phyloP scores from a whole-genome alignment of 2,888 invertebrate species.

The Spodoptera exigua region DNA sequence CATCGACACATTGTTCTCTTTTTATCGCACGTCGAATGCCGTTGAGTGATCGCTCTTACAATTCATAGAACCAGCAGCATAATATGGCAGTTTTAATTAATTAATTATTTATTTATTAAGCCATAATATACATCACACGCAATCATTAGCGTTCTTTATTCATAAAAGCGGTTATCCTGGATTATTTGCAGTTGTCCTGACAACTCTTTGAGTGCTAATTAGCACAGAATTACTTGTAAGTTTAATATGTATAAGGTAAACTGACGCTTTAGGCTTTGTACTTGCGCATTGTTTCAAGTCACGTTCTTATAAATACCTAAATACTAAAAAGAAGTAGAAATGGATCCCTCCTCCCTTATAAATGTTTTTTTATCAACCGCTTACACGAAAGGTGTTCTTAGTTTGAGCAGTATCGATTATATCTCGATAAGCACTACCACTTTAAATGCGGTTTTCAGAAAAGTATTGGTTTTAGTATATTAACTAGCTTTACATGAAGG shows the following conservation, averaged over 20 bases:
- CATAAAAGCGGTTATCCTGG: constrained; percentile 12
- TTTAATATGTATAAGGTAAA: constrained; percentile 2
- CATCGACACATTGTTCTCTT: constrained; percentile 40
- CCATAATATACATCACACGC: constrained; percentile 45
- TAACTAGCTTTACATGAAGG: too few species aligned
- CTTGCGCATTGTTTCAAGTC: too few species aligned
- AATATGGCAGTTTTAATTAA: constrained; percentile 41
- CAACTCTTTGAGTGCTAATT: constrained; percentile 32
- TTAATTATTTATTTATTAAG: constrained; percentile 48
- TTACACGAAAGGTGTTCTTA: too few species aligned
- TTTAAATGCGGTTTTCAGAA: too few species aligned
- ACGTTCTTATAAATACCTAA: too few species aligned
- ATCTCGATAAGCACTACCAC: too few species aligned
- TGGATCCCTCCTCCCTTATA: too few species aligned
- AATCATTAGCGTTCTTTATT: constrained; percentile 32
- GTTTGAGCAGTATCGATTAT: too few species aligned
- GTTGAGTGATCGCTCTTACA: constrained; percentile 36
- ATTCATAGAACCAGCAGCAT: constrained; percentile 45
- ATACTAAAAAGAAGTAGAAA: too few species aligned
- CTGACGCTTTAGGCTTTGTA: constrained; percentile 1
- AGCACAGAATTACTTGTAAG: constrained; percentile 12
- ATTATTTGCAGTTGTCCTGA: constrained; percentile 11
- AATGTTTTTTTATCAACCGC: too few species aligned
- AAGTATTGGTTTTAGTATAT: too few species aligned
- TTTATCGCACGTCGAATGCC: constrained; percentile 39